A percentile compares a stretch with the other conserved stretches of the same genome.
Conservation (phyloP, 2,888 invertebrate species). For the Petrolisthes manimaculis region DNA sequence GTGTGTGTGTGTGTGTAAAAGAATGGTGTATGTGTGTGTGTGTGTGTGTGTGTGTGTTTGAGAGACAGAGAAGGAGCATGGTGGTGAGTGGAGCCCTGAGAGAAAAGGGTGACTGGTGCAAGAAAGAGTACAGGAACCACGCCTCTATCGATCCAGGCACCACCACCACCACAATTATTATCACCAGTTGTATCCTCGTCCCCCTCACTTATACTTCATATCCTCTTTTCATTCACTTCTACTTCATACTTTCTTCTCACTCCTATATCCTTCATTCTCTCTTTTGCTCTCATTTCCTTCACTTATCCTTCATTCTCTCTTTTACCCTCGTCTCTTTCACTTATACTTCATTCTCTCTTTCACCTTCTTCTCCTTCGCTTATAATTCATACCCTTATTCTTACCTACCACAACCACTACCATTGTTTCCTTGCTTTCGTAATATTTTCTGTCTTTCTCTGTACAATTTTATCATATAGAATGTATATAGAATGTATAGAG, state of each 20-base stretch:
- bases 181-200: background rate
- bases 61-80: background rate
- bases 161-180: no score
- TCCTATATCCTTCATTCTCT: background rate
- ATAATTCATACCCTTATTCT: background rate
- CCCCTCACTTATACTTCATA: background rate
- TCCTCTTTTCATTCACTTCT: background rate
- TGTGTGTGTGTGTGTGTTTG: background rate
- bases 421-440: no score
- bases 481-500: no score
- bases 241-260: background rate
- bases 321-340: background rate
- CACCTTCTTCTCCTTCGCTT: background rate
- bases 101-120: no score
- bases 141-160: no score
- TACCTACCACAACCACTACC: background rate
- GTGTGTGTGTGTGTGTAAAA: background rate
- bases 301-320: background rate
- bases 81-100: no score
- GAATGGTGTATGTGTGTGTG: no score
- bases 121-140: no score
- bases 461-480: no score
- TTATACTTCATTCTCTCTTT: background rate
- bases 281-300: background rate
- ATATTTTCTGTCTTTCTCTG: no score